phyloP scores from a whole-genome alignment of 2,888 invertebrate genomes.

The Podotricha telesiphe region DNA sequence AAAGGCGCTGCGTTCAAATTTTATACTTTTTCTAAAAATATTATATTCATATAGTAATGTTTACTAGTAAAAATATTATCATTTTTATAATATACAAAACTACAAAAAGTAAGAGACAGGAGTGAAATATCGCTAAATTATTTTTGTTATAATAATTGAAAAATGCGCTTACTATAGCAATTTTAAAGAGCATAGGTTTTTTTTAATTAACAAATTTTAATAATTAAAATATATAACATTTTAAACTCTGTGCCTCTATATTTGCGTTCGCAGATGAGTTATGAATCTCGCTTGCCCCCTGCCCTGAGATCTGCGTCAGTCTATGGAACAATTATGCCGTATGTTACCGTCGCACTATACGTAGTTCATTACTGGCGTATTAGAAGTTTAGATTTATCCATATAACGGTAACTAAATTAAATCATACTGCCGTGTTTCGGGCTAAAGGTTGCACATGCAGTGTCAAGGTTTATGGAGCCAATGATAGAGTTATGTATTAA shows the following conservation, averaged over 20 bases:
- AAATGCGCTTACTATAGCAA: no score
- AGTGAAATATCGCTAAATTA: no score
- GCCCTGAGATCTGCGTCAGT: conserved; percentile 74
- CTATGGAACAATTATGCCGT: conserved; percentile 73
- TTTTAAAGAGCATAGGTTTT: no score
- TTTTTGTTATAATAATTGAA: no score
- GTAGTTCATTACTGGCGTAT: conserved; percentile 58
- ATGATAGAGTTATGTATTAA: not conserved
- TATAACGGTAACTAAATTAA: conserved; percentile 44
- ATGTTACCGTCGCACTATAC: conserved; percentile 60
- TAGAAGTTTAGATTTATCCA: conserved; percentile 41
- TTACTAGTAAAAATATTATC: no score
- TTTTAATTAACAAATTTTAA: no score
- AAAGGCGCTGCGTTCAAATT: no score
- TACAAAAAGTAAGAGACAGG: no score
- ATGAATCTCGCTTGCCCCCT: conserved; percentile 72
- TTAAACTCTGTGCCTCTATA: conserved; percentile 40
- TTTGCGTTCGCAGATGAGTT: conserved; percentile 57
- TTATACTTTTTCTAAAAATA: no score
- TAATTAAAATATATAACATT: conserved; percentile 26
- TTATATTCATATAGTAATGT: no score
- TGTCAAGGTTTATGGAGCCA: conserved; percentile 35
- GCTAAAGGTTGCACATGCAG: conserved; percentile 39
- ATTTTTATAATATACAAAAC: no score
- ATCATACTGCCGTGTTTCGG: conserved; percentile 39